A percentile compares a stretch with the other conserved stretches of the same genome.
Evolutionary conservation across 2,888 invertebrate species (phyloP).

Genomic region (Ornithoptera alexandrae): DNA sequence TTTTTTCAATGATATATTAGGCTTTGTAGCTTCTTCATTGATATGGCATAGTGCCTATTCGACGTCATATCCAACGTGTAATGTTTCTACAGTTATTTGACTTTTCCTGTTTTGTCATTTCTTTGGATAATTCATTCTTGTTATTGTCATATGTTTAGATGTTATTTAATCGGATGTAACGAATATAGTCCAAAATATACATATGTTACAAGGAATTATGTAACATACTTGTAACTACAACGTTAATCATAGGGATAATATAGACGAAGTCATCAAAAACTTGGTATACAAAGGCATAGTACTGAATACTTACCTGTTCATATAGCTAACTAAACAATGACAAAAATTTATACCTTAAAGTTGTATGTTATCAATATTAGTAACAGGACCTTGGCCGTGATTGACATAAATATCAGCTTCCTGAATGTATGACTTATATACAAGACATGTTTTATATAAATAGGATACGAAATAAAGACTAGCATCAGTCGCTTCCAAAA

Average conservation of each 20-base stretch:
- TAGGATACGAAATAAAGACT: background rate
- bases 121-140: too few species aligned
- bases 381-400: constrained; percentile 9
- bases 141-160: too few species aligned
- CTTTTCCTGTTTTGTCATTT: too few species aligned
- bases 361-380: background rate
- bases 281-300: too few species aligned
- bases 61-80: too few species aligned
- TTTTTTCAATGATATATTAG: too few species aligned
- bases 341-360: background rate
- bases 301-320: background rate
- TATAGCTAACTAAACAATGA: background rate
- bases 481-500: constrained; percentile 36
- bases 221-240: background rate
- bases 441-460: constrained; percentile 16
- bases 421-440: constrained; percentile 1
- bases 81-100: too few species aligned
- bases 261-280: background rate
- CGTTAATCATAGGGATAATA: background rate
- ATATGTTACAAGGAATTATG: too few species aligned
- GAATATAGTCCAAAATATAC: too few species aligned
- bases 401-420: constrained; percentile 18
- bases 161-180: too few species aligned
- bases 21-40: too few species aligned
- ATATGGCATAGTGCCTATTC: too few species aligned